Evolutionary conservation across 2,797 vertebrate species (phyloP).

Genomic region (Taenioides sp.): DNA sequence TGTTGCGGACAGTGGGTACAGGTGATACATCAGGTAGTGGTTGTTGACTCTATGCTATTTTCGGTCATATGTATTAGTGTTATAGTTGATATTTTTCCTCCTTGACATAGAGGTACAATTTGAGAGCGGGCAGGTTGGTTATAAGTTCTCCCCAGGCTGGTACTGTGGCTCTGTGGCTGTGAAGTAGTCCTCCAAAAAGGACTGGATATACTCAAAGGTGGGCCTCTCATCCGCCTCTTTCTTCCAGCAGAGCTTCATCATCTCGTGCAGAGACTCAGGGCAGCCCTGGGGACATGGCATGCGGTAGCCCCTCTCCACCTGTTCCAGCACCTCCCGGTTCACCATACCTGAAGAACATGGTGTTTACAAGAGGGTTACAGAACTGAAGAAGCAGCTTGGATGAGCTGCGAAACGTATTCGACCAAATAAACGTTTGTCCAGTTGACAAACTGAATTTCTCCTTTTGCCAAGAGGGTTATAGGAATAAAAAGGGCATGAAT

Average conservation of each 20-base stretch:
- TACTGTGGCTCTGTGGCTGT: constrained; percentile 97
- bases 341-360: constrained; percentile 85
- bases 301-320: constrained; percentile 93
- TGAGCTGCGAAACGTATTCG: too few relatives aligned
- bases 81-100: constrained; percentile 35
- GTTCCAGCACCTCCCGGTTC: constrained; percentile 93
- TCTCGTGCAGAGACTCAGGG: constrained; percentile 92
- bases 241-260: constrained; percentile 97
- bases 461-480: too few relatives aligned
- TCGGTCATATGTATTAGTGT: constrained; percentile 75
- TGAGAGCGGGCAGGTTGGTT: constrained; percentile 63
- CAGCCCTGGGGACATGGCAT: constrained; percentile 96
- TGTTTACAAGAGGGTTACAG: too few relatives aligned
- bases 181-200: constrained; percentile 97
- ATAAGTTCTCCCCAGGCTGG: constrained; percentile 96
- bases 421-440: too few relatives aligned
- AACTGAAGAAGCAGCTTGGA: too few relatives aligned
- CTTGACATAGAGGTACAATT: constrained; percentile 11
- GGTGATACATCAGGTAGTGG: constrained; percentile 69
- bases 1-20: constrained; percentile 7
- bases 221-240: constrained; percentile 95
- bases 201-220: constrained; percentile 96
- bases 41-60: constrained; percentile 80
- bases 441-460: too few relatives aligned
- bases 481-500: too few relatives aligned